A percentile compares a stretch with the other conserved stretches of the same genome.
Conservation (phyloP, 2,113 vertebrate genomes). For the Xenotilapia flavipinnis region DNA sequence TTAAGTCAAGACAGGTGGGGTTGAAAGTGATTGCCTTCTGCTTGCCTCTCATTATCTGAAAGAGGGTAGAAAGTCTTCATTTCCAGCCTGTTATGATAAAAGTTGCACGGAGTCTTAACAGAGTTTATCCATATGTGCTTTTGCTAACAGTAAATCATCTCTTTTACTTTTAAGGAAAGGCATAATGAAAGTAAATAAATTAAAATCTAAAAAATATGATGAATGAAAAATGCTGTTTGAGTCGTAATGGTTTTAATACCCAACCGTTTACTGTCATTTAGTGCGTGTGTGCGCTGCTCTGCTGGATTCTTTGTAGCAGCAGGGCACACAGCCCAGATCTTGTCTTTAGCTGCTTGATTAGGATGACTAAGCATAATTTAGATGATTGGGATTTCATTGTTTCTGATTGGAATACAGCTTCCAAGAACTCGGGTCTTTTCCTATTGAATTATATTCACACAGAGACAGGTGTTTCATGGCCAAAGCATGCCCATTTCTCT, state of each 20-base stretch:
- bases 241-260: too few relatives aligned
- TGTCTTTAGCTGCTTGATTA: rapidly evolving
- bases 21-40: neutral
- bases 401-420: neutral
- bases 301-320: too few relatives aligned
- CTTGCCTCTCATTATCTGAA: too few relatives aligned
- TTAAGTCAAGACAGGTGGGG: neutral
- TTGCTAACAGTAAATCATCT: too few relatives aligned
- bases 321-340: neutral
- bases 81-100: too few relatives aligned
- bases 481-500: neutral
- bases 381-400: neutral
- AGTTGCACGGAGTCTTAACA: too few relatives aligned
- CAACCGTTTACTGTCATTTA: rapidly evolving
- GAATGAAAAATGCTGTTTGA: too few relatives aligned
- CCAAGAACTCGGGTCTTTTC: neutral
- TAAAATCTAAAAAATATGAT: too few relatives aligned
- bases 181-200: too few relatives aligned
- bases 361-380: neutral
- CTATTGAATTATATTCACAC: rapidly evolving
- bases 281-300: neutral
- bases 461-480: neutral
- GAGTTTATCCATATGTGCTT: too few relatives aligned
- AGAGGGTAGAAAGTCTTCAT: too few relatives aligned
- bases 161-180: too few relatives aligned